Evolutionary conservation across 1,140 invertebrate species (phyloP).

Genomic region (Brachionus paranguensis): DNA sequence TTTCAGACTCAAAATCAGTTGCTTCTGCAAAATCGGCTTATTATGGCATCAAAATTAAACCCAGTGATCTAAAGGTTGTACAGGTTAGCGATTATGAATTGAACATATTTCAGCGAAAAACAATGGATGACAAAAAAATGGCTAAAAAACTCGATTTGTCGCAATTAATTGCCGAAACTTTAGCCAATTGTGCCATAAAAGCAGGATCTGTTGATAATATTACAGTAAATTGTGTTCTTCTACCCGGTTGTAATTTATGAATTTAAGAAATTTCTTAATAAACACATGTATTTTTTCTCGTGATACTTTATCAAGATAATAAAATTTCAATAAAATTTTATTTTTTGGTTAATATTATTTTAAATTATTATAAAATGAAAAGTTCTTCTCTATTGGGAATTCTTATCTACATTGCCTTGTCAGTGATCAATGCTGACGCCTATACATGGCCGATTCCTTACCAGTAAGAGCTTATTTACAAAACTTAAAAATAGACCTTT

Average conservation of each 20-base stretch:
- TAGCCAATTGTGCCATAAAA: background rate
- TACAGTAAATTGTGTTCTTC: slow-evolving; percentile 28
- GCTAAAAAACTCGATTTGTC: slow-evolving; percentile 14
- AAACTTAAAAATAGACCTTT: too few relatives aligned
- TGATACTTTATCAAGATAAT: background rate
- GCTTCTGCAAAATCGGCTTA: background rate
- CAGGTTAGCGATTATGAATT: slow-evolving; percentile 3
- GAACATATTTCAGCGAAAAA: background rate
- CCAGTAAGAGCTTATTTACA: background rate
- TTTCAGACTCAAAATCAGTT: background rate
- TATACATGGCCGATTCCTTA: slow-evolving; percentile 37
- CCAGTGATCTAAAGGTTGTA: background rate
- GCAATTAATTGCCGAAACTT: background rate
- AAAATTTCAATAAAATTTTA: background rate
- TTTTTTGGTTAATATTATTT: background rate
- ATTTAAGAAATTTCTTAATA: background rate
- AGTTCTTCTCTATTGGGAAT: background rate
- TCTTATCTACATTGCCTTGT: background rate
- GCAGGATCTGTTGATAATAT: slow-evolving; percentile 26
- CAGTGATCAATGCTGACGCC: background rate
- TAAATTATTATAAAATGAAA: background rate
- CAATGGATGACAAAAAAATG: slow-evolving; percentile 18
- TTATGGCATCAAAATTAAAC: background rate
- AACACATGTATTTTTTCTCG: background rate
- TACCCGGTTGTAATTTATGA: slow-evolving; percentile 38